Evolutionary conservation across 2,113 vertebrate genomes (phyloP).

Genomic region (Colinus virginianus): DNA sequence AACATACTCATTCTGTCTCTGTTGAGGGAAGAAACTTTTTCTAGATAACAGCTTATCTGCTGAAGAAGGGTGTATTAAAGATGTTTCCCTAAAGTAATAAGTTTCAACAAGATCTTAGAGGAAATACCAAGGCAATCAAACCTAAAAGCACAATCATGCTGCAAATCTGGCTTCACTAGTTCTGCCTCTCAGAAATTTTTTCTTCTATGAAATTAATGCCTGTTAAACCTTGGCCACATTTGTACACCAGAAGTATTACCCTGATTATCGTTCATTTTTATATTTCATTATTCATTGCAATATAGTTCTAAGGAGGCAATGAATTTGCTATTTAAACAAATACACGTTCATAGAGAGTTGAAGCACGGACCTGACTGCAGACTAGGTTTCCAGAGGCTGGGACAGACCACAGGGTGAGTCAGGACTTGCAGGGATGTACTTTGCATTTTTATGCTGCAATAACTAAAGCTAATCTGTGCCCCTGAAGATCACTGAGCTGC

Average conservation of each 20-base stretch:
- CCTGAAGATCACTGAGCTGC: too few species aligned
- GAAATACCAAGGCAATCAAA: not conserved
- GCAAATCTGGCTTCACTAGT: not conserved
- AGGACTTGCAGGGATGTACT: not conserved
- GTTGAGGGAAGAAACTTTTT: not conserved
- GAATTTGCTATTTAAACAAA: not conserved
- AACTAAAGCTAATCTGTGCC: not conserved
- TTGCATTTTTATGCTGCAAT: not conserved
- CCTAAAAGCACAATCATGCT: not conserved
- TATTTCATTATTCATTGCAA: not conserved
- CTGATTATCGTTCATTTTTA: not conserved
- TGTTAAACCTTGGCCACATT: not conserved
- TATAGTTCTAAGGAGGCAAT: not conserved
- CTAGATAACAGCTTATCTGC: not conserved
- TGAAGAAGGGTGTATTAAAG: not conserved
- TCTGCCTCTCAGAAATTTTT: not conserved
- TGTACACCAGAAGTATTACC: not conserved
- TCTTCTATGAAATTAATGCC: not conserved
- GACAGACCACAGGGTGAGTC: not conserved
- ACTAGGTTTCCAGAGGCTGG: not conserved
- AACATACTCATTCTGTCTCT: not conserved
- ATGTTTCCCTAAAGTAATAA: not conserved
- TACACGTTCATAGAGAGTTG: not conserved
- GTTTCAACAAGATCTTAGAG: not conserved
- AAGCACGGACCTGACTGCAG: not conserved